These are phyloP conservation scores for Ancistrus triradiatus DNA, from an alignment of 2,113 vertebrate genomes.

Conservation along the genomic window DNA sequence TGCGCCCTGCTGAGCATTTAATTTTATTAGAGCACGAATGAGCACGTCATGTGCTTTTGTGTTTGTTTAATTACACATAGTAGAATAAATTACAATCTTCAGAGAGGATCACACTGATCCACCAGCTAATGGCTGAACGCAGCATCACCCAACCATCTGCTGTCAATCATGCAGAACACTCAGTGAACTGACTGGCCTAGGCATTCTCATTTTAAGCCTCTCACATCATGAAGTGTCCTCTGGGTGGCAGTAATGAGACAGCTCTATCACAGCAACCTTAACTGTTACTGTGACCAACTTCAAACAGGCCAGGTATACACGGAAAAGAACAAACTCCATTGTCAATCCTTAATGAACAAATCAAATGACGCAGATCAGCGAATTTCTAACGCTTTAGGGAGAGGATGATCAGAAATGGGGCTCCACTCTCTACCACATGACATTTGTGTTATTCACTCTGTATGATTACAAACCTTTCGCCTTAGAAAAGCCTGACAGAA, in stretches of 20 bases:
- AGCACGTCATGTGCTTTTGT: constrained; percentile 42
- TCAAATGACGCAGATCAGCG: too few relatives aligned
- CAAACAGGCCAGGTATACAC: too few relatives aligned
- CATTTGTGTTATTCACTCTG: too few relatives aligned
- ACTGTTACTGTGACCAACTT: too few relatives aligned
- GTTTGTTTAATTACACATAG: constrained; percentile 49
- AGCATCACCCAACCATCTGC: constrained; percentile 36
- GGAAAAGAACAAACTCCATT: too few relatives aligned
- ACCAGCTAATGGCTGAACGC: neutral
- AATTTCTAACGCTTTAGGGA: too few relatives aligned
- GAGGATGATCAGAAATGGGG: too few relatives aligned
- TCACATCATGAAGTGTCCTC: constrained; percentile 14
- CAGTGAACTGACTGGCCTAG: neutral
- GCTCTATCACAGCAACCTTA: constrained; percentile 23
- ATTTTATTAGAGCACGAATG: constrained; percentile 56
- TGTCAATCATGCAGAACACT: constrained; percentile 51
- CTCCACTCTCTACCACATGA: too few relatives aligned
- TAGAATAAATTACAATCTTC: constrained; percentile 19
- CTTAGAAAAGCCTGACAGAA: neutral
- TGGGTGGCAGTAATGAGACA: constrained; percentile 20
- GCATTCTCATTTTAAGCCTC: constrained; percentile 14
- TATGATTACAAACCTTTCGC: too few relatives aligned
- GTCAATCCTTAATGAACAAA: too few relatives aligned
- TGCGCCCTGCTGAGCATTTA: constrained; percentile 41
- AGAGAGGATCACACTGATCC: constrained; percentile 34